Percentiles rank a stretch among this genome's conserved stretches.
Conservation (phyloP, 2,113 vertebrate species). For the Calidris pygmaea region DNA sequence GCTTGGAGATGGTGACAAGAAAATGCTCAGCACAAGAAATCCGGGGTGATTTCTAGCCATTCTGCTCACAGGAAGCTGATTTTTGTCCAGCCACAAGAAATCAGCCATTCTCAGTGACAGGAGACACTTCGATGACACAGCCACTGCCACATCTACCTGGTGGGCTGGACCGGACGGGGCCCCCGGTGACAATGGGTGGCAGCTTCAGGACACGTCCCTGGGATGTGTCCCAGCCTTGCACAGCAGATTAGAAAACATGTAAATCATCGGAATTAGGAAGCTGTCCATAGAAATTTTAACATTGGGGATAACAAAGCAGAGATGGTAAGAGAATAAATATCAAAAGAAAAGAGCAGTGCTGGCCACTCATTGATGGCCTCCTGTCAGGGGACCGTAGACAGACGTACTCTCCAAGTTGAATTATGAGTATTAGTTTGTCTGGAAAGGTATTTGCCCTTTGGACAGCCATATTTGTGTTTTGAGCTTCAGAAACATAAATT, state of each 20-base stretch:
- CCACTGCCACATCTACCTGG: neutral
- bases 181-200: fast-evolving
- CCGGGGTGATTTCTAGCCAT: neutral
- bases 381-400: neutral
- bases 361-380: neutral
- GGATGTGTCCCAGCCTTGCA: neutral
- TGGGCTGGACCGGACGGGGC: neutral
- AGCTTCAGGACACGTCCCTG: neutral
- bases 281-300: neutral
- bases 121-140: fast-evolving
- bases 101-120: neutral
- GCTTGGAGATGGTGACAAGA: neutral
- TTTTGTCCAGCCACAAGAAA: neutral
- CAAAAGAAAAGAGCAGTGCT: neutral
- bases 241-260: neutral
- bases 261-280: neutral
- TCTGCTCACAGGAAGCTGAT: neutral
- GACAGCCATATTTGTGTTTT: constrained; percentile 47
- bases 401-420: neutral
- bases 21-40: neutral
- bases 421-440: constrained; percentile 11
- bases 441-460: constrained; percentile 66
- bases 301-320: neutral
- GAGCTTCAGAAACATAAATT: constrained; percentile 59
- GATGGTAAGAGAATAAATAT: neutral